A percentile compares a stretch with the other conserved stretches of the same genome.
Evolutionary conservation across 2,113 vertebrate genomes (phyloP).

Genomic region (Cygnus buccinator): DNA sequence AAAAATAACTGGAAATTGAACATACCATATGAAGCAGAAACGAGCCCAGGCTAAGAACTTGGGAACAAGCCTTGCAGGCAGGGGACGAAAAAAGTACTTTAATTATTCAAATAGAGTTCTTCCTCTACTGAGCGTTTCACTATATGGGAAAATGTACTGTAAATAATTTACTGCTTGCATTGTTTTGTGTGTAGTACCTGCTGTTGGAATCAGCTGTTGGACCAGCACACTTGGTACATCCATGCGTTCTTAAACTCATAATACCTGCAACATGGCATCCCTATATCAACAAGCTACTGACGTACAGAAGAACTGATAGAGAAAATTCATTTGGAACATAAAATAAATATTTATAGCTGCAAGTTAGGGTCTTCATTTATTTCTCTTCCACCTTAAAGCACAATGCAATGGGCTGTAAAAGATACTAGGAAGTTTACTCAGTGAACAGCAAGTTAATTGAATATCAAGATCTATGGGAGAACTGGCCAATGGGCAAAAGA

Average conservation of each 20-base stretch:
- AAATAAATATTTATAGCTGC: not conserved
- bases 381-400: not conserved
- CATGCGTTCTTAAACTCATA: accelerated
- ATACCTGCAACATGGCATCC: not conserved
- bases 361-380: not conserved
- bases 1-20: not conserved
- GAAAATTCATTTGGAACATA: not conserved
- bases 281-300: not conserved
- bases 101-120: not conserved
- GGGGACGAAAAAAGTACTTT: not conserved
- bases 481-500: not conserved
- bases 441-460: not conserved
- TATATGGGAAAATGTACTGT: not conserved
- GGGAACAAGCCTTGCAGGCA: not conserved
- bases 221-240: not conserved
- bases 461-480: not conserved
- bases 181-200: not conserved
- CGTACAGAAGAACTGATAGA: not conserved
- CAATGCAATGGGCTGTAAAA: not conserved
- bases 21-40: not conserved
- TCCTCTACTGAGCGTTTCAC: not conserved
- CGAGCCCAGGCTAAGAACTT: not conserved
- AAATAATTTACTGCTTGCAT: not conserved
- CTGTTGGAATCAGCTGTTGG: not conserved
- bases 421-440: not conserved